Conservation (phyloP, 2,888 invertebrate genomes). For the Escarpia spicata region DNA sequence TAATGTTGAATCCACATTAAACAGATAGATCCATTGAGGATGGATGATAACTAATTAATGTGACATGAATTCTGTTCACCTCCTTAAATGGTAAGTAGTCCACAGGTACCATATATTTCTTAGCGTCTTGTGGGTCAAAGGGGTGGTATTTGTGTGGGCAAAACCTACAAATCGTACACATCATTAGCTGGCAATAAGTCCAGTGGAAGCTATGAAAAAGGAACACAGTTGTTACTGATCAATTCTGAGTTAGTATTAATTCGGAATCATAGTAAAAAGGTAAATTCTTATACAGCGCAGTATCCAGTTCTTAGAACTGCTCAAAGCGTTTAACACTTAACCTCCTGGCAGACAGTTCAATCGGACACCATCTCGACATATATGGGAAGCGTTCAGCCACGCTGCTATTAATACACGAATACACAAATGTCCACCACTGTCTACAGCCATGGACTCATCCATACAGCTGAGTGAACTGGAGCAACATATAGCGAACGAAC, state of each 20-base stretch:
- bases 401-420: too few species aligned
- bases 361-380: too few species aligned
- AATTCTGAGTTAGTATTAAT: neutral
- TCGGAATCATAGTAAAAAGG: neutral
- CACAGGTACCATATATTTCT: conserved; percentile 94
- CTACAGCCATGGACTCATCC: too few species aligned
- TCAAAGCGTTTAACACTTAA: neutral
- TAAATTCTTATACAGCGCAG: neutral
- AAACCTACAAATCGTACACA: conserved; percentile 72
- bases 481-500: too few species aligned
- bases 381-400: too few species aligned
- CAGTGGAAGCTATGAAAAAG: neutral
- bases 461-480: too few species aligned
- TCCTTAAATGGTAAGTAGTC: conserved; percentile 95
- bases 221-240: neutral
- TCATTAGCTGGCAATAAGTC: neutral
- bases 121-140: conserved; percentile 80
- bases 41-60: neutral
- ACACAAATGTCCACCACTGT: too few species aligned
- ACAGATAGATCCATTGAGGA: too few species aligned
- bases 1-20: too few species aligned
- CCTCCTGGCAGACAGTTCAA: too few species aligned
- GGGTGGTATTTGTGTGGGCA: conserved; percentile 90
- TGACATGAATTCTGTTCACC: conserved; percentile 70
- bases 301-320: too few species aligned